These are phyloP conservation scores for Keiferia lycopersicella DNA, from an alignment of 2,888 invertebrate species.

Conservation along the genomic window DNA sequence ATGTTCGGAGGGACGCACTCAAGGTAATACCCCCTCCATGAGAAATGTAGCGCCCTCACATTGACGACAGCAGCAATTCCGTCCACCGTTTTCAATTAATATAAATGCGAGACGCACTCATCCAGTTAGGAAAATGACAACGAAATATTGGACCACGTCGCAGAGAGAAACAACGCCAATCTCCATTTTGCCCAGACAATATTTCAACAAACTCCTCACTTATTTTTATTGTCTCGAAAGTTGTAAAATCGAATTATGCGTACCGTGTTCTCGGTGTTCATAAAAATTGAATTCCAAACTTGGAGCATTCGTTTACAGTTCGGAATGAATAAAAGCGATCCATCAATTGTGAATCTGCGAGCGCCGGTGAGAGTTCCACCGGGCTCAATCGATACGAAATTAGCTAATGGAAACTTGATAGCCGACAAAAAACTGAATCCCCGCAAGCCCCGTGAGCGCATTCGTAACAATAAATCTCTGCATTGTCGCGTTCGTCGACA, in stretches of 20 bases:
- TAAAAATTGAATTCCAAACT: slow-evolving; percentile 69
- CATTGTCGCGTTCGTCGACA: slow-evolving; percentile 67
- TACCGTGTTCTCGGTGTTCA: slow-evolving; percentile 54
- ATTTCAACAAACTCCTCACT: slow-evolving; percentile 21
- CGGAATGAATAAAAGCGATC: slow-evolving; percentile 72
- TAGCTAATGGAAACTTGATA: slow-evolving; percentile 81
- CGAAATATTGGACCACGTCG: slow-evolving; percentile 19
- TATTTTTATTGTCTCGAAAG: slow-evolving; percentile 31
- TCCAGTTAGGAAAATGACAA: slow-evolving; percentile 25
- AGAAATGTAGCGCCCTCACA: slow-evolving; percentile 44
- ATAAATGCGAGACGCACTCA: slow-evolving; percentile 58
- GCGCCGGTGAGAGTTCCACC: slow-evolving; percentile 58
- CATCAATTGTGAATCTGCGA: slow-evolving; percentile 67
- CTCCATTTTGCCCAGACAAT: slow-evolving; percentile 9
- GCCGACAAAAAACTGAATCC: slow-evolving; percentile 72
- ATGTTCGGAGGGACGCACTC: slow-evolving; percentile 57
- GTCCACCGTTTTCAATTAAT: slow-evolving; percentile 71
- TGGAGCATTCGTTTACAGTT: slow-evolving; percentile 59
- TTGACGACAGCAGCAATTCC: slow-evolving; percentile 74
- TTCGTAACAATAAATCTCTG: slow-evolving; percentile 74
- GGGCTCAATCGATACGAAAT: slow-evolving; percentile 72
- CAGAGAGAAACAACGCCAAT: slow-evolving; percentile 16
- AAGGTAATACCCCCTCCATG: slow-evolving; percentile 37
- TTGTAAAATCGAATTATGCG: slow-evolving; percentile 55
- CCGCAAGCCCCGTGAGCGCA: slow-evolving; percentile 66